A percentile compares a stretch with the other conserved stretches of the same genome.
phyloP scores from a whole-genome alignment of 1,140 invertebrate genomes.

The Antheraea pernyi region DNA sequence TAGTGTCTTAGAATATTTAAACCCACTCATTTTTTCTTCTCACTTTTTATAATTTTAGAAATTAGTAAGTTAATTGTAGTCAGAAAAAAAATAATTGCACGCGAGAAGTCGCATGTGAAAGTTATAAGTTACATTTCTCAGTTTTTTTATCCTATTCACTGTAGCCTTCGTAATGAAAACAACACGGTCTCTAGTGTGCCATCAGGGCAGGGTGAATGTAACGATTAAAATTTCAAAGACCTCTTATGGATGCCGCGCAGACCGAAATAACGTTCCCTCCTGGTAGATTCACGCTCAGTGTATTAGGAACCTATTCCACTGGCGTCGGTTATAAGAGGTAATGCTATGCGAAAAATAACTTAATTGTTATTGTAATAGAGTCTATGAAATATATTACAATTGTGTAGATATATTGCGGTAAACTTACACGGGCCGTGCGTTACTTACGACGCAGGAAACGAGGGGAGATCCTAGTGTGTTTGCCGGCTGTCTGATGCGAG shows the following conservation, averaged over 20 bases:
- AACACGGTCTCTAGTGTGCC: constrained; percentile 50
- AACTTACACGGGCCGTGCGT: constrained; percentile 41
- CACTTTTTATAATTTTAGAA: too few relatives aligned
- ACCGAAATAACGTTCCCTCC: constrained; percentile 67
- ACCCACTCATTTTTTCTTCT: too few relatives aligned
- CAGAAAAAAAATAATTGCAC: too few relatives aligned
- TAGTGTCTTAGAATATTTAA: too few relatives aligned
- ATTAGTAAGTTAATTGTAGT: too few relatives aligned
- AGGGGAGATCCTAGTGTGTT: constrained; percentile 56
- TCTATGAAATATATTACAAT: constrained; percentile 6
- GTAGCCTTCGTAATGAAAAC: constrained; percentile 36
- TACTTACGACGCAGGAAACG: constrained; percentile 62
- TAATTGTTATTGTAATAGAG: constrained; percentile 29
- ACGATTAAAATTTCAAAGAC: constrained; percentile 76
- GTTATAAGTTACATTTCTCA: background rate
- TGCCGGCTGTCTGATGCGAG: constrained; percentile 47
- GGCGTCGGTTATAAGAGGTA: constrained; percentile 14
- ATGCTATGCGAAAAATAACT: constrained; percentile 36
- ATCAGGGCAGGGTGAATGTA: constrained; percentile 68
- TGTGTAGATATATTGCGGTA: constrained; percentile 28
- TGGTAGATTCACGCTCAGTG: constrained; percentile 49
- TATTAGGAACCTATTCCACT: constrained; percentile 25
- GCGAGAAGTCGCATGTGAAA: background rate
- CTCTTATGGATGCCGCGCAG: constrained; percentile 49
- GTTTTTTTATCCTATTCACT: constrained; percentile 26